Conservation (phyloP, 2,113 vertebrate genomes). For the Myotis davidii region DNA sequence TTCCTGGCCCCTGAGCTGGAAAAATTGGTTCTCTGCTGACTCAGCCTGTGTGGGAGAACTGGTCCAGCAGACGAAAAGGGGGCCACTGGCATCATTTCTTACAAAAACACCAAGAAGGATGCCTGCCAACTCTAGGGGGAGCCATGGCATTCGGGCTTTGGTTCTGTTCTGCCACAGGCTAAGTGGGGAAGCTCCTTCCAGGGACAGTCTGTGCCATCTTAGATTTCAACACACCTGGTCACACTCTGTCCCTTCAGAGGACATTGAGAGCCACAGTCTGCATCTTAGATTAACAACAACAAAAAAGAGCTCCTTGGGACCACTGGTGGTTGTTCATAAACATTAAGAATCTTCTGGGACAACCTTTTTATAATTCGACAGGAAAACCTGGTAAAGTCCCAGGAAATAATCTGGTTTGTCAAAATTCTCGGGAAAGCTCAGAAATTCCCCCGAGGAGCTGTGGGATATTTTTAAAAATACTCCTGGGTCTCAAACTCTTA, state of each 20-base stretch:
- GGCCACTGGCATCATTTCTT: background rate
- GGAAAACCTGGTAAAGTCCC: background rate
- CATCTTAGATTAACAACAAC: background rate
- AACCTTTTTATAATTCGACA: background rate
- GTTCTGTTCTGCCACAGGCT: background rate
- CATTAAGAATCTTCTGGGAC: background rate
- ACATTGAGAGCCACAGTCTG: background rate
- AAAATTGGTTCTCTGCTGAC: constrained; percentile 60
- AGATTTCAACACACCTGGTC: background rate
- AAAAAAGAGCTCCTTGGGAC: background rate
- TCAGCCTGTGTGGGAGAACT: constrained; percentile 22
- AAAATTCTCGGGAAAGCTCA: constrained; percentile 26
- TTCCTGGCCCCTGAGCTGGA: constrained; percentile 24
- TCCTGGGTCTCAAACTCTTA: background rate
- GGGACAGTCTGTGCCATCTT: background rate
- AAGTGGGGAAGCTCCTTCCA: background rate
- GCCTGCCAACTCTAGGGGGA: background rate
- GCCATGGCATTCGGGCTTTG: background rate
- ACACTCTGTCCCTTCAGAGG: background rate
- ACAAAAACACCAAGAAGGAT: background rate
- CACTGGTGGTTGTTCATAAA: background rate
- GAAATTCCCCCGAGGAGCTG: background rate
- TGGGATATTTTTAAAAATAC: background rate
- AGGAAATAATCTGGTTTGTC: background rate
- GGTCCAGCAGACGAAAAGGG: constrained; percentile 11